Evolutionary conservation across 2,797 vertebrate species (phyloP).

Genomic region (Falco berigora): DNA sequence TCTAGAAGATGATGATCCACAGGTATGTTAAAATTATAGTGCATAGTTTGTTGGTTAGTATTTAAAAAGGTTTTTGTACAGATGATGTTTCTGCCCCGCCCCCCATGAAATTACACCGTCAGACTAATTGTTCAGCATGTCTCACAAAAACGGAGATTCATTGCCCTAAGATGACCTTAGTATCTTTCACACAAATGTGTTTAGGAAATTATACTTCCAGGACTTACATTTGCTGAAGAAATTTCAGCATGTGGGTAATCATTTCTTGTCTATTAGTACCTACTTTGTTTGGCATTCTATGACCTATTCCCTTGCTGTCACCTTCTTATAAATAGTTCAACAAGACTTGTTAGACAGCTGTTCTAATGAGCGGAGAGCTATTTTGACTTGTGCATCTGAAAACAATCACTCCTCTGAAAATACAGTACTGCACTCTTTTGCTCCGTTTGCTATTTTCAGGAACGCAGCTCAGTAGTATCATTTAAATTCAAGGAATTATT

Average conservation of each 20-base stretch:
- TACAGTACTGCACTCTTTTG: not conserved
- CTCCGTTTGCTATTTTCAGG: not conserved
- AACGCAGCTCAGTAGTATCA: not conserved
- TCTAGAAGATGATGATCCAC: constrained; percentile 95
- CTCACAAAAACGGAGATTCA: not conserved
- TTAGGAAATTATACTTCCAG: not conserved
- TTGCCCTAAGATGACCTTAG: not conserved
- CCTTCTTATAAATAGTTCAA: constrained; percentile 32
- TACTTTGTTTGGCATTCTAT: not conserved
- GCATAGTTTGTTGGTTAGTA: not conserved
- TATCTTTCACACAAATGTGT: not conserved
- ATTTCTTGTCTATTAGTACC: not conserved
- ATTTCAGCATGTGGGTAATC: not conserved
- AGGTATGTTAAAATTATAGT: constrained; percentile 70
- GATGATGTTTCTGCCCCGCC: not conserved
- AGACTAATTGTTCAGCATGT: not conserved
- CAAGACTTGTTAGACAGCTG: constrained; percentile 1
- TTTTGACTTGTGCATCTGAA: not conserved
- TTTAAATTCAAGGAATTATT: not conserved
- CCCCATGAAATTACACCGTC: not conserved
- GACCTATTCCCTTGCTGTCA: not conserved
- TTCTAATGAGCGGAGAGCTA: not conserved
- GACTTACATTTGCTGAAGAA: not conserved
- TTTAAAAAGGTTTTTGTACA: not conserved
- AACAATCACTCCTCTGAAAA: not conserved